A percentile compares a stretch with the other conserved stretches of the same genome.
These are phyloP conservation scores for Sphaerophoria rueppellii DNA, from an alignment of 2,888 invertebrate species.

Conservation along the genomic window DNA sequence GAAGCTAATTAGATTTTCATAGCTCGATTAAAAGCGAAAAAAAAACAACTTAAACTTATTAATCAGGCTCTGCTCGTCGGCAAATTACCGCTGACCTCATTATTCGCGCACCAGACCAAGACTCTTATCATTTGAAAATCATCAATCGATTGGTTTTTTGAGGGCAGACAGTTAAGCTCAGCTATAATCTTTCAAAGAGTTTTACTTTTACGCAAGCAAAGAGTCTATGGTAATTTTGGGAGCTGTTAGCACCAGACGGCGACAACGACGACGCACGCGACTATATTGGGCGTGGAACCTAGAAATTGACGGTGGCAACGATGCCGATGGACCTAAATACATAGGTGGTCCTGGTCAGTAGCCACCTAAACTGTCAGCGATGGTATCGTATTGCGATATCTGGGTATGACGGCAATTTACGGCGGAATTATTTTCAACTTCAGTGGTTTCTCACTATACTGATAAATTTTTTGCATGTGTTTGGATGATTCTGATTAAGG, in stretches of 20 bases:
- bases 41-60: slow-evolving; percentile 1
- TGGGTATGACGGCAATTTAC: slow-evolving; percentile 58
- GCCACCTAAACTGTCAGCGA: slow-evolving; percentile 63
- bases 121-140: slow-evolving; percentile 65
- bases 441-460: slow-evolving; percentile 46
- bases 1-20: slow-evolving; percentile 44
- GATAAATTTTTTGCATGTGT: not conserved
- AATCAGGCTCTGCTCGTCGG: slow-evolving; percentile 58
- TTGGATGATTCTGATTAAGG: too few relatives aligned
- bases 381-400: slow-evolving; percentile 61
- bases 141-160: slow-evolving; percentile 21
- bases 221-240: not conserved
- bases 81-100: slow-evolving; percentile 63
- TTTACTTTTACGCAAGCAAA: slow-evolving; percentile 36
- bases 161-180: slow-evolving; percentile 13
- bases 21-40: slow-evolving; percentile 56
- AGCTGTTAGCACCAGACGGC: not conserved
- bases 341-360: slow-evolving; percentile 33
- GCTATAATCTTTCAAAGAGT: slow-evolving; percentile 35
- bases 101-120: slow-evolving; percentile 61
- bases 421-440: slow-evolving; percentile 62
- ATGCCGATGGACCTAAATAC: slow-evolving; percentile 52
- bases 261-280: not conserved
- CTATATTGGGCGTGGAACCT: slow-evolving; percentile 35
- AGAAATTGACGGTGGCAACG: slow-evolving; percentile 60